phyloP scores from a whole-genome alignment of 2,797 vertebrate species.

The Ceyx erithaca region DNA sequence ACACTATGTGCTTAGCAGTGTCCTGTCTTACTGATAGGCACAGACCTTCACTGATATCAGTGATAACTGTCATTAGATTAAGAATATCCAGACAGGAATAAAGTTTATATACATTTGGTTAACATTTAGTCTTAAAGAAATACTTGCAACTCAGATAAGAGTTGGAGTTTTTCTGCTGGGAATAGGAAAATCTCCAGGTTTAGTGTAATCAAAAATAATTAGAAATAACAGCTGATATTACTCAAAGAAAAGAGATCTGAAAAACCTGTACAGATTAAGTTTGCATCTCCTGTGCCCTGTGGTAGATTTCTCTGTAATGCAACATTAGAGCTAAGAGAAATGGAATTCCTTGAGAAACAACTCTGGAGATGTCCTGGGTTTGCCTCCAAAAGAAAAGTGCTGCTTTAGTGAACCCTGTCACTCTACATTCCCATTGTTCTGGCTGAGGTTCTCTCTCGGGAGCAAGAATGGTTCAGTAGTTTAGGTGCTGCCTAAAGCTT shows the following conservation, averaged over 20 bases:
- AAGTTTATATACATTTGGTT: not conserved
- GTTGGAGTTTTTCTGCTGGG: not conserved
- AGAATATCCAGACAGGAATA: not conserved
- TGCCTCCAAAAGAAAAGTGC: not conserved
- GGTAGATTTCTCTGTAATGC: not conserved
- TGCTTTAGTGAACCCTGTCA: not conserved
- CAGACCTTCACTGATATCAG: not conserved
- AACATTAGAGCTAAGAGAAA: not conserved
- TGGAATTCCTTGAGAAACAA: not conserved
- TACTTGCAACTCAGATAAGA: not conserved
- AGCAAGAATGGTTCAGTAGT: not conserved
- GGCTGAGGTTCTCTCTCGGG: not conserved
- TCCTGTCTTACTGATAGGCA: not conserved
- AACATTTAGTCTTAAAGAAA: not conserved
- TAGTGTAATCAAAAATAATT: constrained; percentile 26
- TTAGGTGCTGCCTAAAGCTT: not conserved
- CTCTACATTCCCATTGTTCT: not conserved
- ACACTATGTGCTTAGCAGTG: not conserved
- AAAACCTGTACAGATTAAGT: constrained; percentile 34
- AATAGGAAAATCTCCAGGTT: not conserved
- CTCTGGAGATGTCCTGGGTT: not conserved
- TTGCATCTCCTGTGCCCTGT: not conserved
- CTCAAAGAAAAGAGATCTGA: not conserved
- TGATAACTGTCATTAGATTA: not conserved
- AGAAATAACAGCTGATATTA: constrained; percentile 30